phyloP scores from a whole-genome alignment of 2,888 invertebrate genomes.

The Pachliopta kotzebuea region DNA sequence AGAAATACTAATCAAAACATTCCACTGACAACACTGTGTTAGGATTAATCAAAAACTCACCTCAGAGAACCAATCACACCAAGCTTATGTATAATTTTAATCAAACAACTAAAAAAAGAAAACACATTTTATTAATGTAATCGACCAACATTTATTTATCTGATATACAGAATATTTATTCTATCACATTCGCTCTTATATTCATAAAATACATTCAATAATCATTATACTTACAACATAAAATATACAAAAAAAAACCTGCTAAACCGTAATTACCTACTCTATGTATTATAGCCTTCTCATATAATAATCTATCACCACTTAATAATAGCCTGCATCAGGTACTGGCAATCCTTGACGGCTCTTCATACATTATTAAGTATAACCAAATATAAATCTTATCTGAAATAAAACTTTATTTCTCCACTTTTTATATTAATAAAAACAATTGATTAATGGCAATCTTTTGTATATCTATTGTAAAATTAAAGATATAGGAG shows the following conservation, averaged over 20 bases:
- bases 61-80: constrained; percentile 32
- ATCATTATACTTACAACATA: background rate
- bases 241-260: constrained; percentile 21
- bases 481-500: too few relatives aligned
- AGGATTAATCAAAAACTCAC: constrained; percentile 50
- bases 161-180: constrained; percentile 40
- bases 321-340: background rate
- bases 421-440: too few relatives aligned
- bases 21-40: constrained; percentile 57
- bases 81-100: constrained; percentile 27
- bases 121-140: constrained; percentile 33
- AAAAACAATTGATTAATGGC: background rate
- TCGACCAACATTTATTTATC: constrained; percentile 36
- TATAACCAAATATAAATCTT: background rate
- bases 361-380: too few relatives aligned
- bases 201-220: constrained; percentile 21
- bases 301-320: background rate
- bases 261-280: constrained; percentile 3
- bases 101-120: constrained; percentile 26
- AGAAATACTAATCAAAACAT: constrained; percentile 39
- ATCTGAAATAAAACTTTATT: too few relatives aligned
- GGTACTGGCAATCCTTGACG: constrained; percentile 2
- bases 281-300: background rate
- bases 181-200: constrained; percentile 37
- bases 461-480: background rate